Percentiles rank a stretch among this genome's conserved stretches.
These are phyloP conservation scores for Morpho achilles DNA, from an alignment of 2,888 invertebrate genomes.

Conservation along the genomic window DNA sequence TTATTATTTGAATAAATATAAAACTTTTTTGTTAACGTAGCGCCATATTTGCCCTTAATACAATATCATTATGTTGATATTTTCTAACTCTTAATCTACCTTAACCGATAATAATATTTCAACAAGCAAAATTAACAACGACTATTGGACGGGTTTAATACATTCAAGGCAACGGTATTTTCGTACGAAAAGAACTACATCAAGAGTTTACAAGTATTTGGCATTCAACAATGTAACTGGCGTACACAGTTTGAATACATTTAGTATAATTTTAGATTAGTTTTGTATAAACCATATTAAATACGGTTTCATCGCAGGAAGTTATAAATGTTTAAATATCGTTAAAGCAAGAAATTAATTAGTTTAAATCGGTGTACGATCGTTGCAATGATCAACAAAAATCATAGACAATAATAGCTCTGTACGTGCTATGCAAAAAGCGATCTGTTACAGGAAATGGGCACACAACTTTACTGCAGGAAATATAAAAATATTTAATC, in stretches of 20 bases:
- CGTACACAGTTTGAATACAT: not conserved
- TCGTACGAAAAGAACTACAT: not conserved
- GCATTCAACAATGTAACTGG: not conserved
- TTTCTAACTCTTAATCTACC: slow-evolving; percentile 10
- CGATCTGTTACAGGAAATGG: too few relatives aligned
- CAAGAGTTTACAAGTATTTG: not conserved
- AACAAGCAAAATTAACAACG: slow-evolving; percentile 51
- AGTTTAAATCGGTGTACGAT: too few relatives aligned
- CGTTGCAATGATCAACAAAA: too few relatives aligned
- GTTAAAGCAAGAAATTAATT: not conserved
- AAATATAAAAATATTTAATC: too few relatives aligned
- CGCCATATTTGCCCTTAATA: not conserved
- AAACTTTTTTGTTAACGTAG: too few relatives aligned
- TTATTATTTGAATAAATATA: too few relatives aligned
- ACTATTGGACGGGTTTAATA: slow-evolving; percentile 46
- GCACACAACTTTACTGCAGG: too few relatives aligned
- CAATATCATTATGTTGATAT: slow-evolving; percentile 1
- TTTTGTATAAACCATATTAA: not conserved
- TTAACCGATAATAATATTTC: slow-evolving; percentile 26
- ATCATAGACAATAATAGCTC: too few relatives aligned
- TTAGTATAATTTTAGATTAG: not conserved
- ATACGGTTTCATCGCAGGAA: not conserved
- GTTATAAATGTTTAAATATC: not conserved
- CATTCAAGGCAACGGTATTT: slow-evolving; percentile 33
- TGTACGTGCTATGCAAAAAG: too few relatives aligned